These are phyloP conservation scores for Neolamprologus kungweensis DNA, from an alignment of 2,113 vertebrate genomes.

Conservation along the genomic window DNA sequence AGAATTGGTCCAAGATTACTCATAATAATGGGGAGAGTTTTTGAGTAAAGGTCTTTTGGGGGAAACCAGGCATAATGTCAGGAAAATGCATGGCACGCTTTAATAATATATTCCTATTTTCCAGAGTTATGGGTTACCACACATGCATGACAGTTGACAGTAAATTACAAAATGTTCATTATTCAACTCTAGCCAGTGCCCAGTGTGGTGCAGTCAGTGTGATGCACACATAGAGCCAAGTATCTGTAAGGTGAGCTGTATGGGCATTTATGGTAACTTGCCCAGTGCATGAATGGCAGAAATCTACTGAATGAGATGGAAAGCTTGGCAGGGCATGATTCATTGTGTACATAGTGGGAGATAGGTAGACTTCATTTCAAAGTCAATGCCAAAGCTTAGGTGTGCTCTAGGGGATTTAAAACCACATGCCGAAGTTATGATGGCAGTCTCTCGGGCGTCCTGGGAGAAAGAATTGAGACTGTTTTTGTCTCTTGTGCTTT, in stretches of 20 bases:
- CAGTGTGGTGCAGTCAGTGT: not conserved
- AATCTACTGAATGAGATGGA: slow-evolving; percentile 33
- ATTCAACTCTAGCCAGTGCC: not conserved
- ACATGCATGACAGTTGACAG: not conserved
- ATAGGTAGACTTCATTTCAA: slow-evolving; percentile 67
- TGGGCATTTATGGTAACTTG: not conserved
- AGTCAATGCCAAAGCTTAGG: slow-evolving; percentile 60
- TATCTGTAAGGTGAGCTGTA: not conserved
- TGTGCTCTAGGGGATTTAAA: slow-evolving; percentile 48
- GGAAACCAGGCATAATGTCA: not conserved
- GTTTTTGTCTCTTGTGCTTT: not conserved
- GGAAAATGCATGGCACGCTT: not conserved
- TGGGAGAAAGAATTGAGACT: not conserved
- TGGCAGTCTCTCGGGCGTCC: slow-evolving; percentile 16
- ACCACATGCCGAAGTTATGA: slow-evolving; percentile 45
- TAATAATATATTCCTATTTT: slow-evolving; percentile 22
- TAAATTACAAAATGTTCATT: not conserved
- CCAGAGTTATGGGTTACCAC: not conserved
- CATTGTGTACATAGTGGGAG: slow-evolving; percentile 51
- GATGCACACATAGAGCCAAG: not conserved
- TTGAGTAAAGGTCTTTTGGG: not conserved
- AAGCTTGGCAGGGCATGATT: slow-evolving; percentile 54
- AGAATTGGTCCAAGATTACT: not conserved
- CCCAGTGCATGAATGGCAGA: not conserved
- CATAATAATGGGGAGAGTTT: not conserved